These are phyloP conservation scores for Drosophila burlai DNA, from an alignment of 1,140 invertebrate genomes.

Conservation along the genomic window DNA sequence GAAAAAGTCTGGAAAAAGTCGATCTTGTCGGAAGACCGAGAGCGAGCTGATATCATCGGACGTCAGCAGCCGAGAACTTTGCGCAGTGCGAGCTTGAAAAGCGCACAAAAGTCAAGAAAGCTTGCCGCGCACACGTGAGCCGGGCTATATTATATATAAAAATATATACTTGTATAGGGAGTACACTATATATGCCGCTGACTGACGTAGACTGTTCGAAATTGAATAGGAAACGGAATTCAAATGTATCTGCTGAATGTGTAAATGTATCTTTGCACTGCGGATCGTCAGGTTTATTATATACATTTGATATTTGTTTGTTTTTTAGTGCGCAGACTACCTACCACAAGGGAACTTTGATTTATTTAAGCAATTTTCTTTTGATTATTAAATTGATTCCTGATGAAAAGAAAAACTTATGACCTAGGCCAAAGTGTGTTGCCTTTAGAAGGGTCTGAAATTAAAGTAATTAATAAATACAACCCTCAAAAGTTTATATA, in stretches of 20 bases:
- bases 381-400: conserved; percentile 1
- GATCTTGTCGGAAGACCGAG: conserved; percentile 14
- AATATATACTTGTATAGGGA: conserved; percentile 5
- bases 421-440: conserved; percentile 48
- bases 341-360: conserved; percentile 52
- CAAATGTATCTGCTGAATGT: conserved; percentile 11
- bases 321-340: conserved; percentile 1
- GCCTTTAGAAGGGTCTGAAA: conserved; percentile 5
- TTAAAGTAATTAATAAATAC: background rate
- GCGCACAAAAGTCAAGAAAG: conserved; percentile 57
- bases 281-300: conserved; percentile 6
- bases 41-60: conserved; percentile 49
- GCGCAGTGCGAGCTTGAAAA: conserved; percentile 52
- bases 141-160: conserved; percentile 10
- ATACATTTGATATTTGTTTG: background rate
- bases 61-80: conserved; percentile 45
- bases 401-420: conserved; percentile 1
- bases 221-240: conserved; percentile 35
- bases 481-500: background rate
- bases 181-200: background rate
- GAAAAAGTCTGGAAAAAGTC: conserved; percentile 27
- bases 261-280: conserved; percentile 28
- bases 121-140: conserved; percentile 67
- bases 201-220: conserved; percentile 19
- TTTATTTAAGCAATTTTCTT: background rate